phyloP scores from a whole-genome alignment of 2,888 invertebrate species.

The Gari tellinella region DNA sequence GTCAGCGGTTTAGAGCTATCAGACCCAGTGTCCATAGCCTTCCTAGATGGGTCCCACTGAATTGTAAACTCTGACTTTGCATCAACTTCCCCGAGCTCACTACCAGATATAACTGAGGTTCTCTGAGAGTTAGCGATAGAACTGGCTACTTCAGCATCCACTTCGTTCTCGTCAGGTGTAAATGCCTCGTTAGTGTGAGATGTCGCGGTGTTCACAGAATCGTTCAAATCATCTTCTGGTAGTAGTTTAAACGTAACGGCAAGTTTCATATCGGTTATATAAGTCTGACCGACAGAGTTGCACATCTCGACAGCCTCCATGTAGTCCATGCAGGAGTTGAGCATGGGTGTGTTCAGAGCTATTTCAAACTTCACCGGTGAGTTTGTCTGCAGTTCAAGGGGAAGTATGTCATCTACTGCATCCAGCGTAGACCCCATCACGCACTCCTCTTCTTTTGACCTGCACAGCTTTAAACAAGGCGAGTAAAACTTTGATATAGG shows the following conservation, averaged over 20 bases:
- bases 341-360: conserved; percentile 54
- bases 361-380: conserved; percentile 59
- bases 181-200: conserved; percentile 41
- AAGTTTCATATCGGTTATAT: conserved; percentile 61
- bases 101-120: conserved; percentile 38
- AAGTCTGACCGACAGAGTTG: conserved; percentile 41
- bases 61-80: conserved; percentile 59
- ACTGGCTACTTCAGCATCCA: conserved; percentile 19
- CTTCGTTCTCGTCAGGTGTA: conserved; percentile 33
- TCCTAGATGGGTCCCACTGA: conserved; percentile 46
- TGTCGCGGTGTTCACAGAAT: background rate
- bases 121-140: conserved; percentile 46
- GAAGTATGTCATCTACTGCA: conserved; percentile 39
- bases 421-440: conserved; percentile 59
- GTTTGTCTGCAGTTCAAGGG: conserved; percentile 54
- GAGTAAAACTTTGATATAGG: conserved; percentile 58
- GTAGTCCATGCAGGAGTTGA: conserved; percentile 47
- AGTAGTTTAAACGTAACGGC: conserved; percentile 49
- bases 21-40: background rate
- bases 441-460: conserved; percentile 55
- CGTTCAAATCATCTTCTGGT: conserved; percentile 12
- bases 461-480: conserved; percentile 49
- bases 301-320: conserved; percentile 52
- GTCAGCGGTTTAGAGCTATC: conserved; percentile 2
- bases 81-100: conserved; percentile 53